These are phyloP conservation scores for Drosophila ficusphila DNA, from an alignment of 1,140 invertebrate genomes.

Conservation along the genomic window DNA sequence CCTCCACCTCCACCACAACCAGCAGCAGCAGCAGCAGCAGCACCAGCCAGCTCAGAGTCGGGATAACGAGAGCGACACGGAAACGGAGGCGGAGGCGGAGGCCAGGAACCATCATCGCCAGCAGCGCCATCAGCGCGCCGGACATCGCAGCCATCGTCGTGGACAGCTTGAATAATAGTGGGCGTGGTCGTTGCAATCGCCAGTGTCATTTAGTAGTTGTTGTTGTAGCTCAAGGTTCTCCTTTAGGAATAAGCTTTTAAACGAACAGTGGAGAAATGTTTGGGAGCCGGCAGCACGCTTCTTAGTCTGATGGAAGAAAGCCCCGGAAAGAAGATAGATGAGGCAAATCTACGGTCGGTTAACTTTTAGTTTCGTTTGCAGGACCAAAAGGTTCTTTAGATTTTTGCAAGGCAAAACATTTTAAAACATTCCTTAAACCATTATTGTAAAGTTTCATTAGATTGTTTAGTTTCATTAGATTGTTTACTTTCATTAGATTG, in stretches of 20 bases:
- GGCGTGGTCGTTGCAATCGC: not conserved
- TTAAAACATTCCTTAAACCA: too few relatives aligned
- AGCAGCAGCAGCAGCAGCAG: not conserved
- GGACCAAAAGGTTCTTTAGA: not conserved
- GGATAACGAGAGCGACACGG: conserved; percentile 2
- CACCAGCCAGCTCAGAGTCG: not conserved
- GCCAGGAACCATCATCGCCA: conserved; percentile 8
- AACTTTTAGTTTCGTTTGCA: not conserved
- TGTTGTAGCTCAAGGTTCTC: conserved; percentile 49
- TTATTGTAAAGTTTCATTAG: too few relatives aligned
- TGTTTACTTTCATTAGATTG: too few relatives aligned
- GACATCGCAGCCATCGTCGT: conserved; percentile 16
- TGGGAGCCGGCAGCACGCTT: conserved; percentile 11
- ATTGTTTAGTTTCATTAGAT: too few relatives aligned
- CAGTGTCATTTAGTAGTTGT: conserved; percentile 44
- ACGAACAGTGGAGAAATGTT: conserved; percentile 10
- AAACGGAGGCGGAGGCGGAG: conserved; percentile 29
- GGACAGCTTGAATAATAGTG: conserved; percentile 43
- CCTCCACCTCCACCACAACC: too few relatives aligned
- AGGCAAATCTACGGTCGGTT: not conserved
- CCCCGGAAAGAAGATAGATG: not conserved
- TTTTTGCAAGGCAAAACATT: not conserved
- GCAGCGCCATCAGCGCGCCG: conserved; percentile 16
- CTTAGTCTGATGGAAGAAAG: conserved; percentile 5
- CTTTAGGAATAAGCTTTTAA: conserved; percentile 47